phyloP scores from a whole-genome alignment of 2,797 vertebrate species.

The Masticophis lateralis region DNA sequence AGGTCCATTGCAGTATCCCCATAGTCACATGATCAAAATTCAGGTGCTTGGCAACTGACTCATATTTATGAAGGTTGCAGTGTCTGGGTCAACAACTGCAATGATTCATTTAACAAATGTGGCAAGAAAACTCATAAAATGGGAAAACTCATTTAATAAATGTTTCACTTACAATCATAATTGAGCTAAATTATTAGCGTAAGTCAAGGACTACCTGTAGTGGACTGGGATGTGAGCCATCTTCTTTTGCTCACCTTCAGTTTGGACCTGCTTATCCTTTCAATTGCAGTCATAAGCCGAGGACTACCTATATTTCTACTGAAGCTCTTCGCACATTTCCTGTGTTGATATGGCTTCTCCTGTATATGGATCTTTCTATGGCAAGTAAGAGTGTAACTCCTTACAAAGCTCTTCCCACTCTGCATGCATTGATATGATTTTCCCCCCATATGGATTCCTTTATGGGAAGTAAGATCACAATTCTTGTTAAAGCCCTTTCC shows the following conservation, averaged over 20 bases:
- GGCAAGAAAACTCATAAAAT: too few relatives aligned
- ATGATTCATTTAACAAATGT: too few relatives aligned
- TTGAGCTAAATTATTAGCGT: too few relatives aligned
- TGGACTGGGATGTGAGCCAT: too few relatives aligned
- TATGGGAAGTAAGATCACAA: neutral
- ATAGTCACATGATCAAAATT: neutral
- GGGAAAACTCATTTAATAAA: neutral
- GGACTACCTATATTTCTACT: neutral
- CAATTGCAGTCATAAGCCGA: neutral
- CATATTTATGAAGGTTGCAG: neutral
- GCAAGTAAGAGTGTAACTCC: too few relatives aligned
- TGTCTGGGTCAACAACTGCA: neutral
- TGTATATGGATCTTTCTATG: too few relatives aligned
- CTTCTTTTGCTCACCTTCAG: too few relatives aligned
- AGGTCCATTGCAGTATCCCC: too few relatives aligned
- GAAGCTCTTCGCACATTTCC: neutral
- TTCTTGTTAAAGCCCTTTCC: neutral
- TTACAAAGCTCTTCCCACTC: too few relatives aligned
- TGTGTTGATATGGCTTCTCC: neutral
- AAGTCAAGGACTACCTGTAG: too few relatives aligned
- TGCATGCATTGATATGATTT: too few relatives aligned
- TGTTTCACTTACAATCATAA: too few relatives aligned
- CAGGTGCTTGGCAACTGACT: neutral
- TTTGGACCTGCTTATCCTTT: neutral
- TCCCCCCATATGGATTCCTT: neutral